A percentile compares a stretch with the other conserved stretches of the same genome.
Conservation (phyloP, 1,140 invertebrate species). For the Berghia stephanieae region DNA sequence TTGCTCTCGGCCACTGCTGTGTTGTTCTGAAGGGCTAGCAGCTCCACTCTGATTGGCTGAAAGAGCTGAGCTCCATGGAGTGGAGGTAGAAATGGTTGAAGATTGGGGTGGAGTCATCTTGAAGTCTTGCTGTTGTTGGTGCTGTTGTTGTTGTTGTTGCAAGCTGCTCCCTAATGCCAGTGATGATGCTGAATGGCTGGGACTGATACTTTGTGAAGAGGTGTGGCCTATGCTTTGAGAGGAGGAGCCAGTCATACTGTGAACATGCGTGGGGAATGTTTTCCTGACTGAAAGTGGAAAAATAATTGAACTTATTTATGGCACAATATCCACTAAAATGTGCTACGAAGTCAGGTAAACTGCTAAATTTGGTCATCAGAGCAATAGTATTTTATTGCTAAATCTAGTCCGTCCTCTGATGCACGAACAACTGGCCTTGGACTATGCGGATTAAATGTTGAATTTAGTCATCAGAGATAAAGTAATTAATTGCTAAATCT, state of each 20-base stretch:
- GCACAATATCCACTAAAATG: not conserved
- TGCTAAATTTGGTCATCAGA: too few species aligned
- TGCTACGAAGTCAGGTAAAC: not conserved
- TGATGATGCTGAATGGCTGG: conserved; percentile 17
- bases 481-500: too few species aligned
- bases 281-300: not conserved
- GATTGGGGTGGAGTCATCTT: conserved; percentile 17
- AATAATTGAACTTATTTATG: not conserved
- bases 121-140: conserved; percentile 10
- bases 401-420: too few species aligned
- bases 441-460: too few species aligned
- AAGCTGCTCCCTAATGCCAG: too few species aligned
- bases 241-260: conserved; percentile 4
- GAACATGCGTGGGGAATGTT: conserved; percentile 27
- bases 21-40: conserved; percentile 2
- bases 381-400: too few species aligned
- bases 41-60: too few species aligned
- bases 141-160: too few species aligned
- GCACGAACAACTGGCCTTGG: too few species aligned
- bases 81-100: conserved; percentile 26
- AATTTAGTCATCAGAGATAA: too few species aligned
- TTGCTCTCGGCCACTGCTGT: conserved; percentile 1
- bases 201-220: not conserved
- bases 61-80: not conserved
- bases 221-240: not conserved